Percentiles rank a stretch among this genome's conserved stretches.
phyloP scores from a whole-genome alignment of 2,113 vertebrate species.

The Vidua chalybeata region DNA sequence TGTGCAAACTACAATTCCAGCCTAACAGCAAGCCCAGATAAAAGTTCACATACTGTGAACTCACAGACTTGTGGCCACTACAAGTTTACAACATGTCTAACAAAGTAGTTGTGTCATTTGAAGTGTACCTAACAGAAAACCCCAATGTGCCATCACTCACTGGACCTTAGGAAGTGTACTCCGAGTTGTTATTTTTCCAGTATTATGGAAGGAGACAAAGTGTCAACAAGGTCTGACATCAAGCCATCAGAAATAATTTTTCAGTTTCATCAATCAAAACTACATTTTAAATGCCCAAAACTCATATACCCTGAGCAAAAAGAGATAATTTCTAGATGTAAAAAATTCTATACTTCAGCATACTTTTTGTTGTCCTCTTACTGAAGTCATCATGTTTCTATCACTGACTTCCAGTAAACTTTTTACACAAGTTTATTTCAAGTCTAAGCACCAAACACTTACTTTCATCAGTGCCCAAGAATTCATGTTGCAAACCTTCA shows the following conservation, averaged over 20 bases:
- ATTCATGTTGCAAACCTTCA: slow-evolving; percentile 85
- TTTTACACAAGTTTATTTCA: background rate
- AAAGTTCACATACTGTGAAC: background rate
- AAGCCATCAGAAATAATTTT: background rate
- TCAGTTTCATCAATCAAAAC: background rate
- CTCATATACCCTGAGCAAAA: background rate
- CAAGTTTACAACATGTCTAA: background rate
- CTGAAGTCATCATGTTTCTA: background rate
- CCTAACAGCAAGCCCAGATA: background rate
- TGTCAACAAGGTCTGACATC: background rate
- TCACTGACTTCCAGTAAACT: background rate
- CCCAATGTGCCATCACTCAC: background rate
- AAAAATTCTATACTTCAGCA: background rate
- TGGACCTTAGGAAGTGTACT: too few species aligned
- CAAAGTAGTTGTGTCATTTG: background rate
- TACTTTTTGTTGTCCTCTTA: background rate
- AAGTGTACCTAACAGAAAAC: background rate
- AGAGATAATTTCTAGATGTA: background rate
- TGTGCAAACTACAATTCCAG: background rate
- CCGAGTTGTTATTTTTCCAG: background rate
- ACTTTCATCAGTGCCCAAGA: slow-evolving; percentile 85
- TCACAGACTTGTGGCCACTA: background rate
- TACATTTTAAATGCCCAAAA: background rate
- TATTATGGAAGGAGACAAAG: background rate
- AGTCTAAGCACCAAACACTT: slow-evolving; percentile 59